Conservation (phyloP, 1,140 invertebrate genomes). For the Caenorhabditis elegans region DNA sequence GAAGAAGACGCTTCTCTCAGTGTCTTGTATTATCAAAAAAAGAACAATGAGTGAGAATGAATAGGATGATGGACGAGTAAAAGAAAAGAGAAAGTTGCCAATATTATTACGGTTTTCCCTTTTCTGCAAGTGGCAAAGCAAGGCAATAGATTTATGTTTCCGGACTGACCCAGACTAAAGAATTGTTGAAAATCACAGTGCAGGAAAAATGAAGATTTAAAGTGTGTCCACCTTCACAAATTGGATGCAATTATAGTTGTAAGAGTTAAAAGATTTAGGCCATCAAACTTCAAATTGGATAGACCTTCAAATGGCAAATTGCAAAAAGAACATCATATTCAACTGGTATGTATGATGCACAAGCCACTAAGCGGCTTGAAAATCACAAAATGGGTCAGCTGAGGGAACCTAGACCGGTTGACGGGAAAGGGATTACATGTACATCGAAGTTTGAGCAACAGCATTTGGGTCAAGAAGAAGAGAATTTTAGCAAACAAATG, state of each 20-base stretch:
- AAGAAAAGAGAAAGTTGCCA: conserved; percentile 20
- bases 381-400: conserved; percentile 9
- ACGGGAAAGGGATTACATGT: neutral
- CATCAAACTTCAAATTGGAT: conserved; percentile 1
- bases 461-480: neutral
- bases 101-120: conserved; percentile 19
- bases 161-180: neutral
- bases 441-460: neutral
- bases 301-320: conserved; percentile 12
- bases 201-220: neutral
- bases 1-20: neutral
- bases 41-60: conserved; percentile 12
- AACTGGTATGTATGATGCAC: neutral
- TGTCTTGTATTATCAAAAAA: conserved; percentile 21
- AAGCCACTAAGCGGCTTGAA: conserved; percentile 4
- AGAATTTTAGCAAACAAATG: neutral
- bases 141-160: neutral
- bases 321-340: neutral
- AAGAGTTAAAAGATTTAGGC: conserved; percentile 24
- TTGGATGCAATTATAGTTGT: conserved; percentile 28
- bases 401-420: neutral
- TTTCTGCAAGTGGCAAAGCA: neutral
- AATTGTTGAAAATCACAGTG: neutral
- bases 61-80: conserved; percentile 5
- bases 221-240: neutral